Evolutionary conservation across 2,797 vertebrate genomes (phyloP).

Genomic region (Cephalopachus bancanus): DNA sequence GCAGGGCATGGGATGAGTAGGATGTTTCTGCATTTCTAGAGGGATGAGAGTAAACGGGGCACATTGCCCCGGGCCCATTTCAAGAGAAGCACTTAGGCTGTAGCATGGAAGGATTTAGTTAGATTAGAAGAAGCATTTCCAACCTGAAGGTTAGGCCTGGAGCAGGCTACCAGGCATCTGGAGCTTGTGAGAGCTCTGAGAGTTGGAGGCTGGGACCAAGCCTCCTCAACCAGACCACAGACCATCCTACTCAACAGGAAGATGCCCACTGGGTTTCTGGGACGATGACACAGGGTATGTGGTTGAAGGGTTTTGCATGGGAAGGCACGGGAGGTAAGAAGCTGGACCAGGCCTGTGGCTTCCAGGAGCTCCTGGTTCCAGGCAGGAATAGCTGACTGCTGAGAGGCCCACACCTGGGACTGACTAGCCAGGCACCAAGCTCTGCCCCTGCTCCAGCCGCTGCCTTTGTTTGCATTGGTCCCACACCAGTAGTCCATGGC

Average conservation of each 20-base stretch:
- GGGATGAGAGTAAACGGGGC: background rate
- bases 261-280: background rate
- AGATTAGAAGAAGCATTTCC: background rate
- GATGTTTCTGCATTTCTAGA: background rate
- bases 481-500: background rate
- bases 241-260: background rate
- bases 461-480: background rate
- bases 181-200: background rate
- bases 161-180: background rate
- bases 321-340: background rate
- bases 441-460: background rate
- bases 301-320: accelerated
- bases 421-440: background rate
- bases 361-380: slow-evolving; percentile 15
- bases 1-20: background rate
- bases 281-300: background rate
- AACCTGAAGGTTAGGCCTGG: background rate
- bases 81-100: background rate
- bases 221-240: background rate
- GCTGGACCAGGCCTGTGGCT: background rate
- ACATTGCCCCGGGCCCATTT: background rate
- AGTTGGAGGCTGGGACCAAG: background rate
- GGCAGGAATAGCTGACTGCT: background rate
- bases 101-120: background rate
- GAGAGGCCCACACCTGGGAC: background rate